Conservation (phyloP, 2,113 vertebrate species). For the Pipra filicauda region DNA sequence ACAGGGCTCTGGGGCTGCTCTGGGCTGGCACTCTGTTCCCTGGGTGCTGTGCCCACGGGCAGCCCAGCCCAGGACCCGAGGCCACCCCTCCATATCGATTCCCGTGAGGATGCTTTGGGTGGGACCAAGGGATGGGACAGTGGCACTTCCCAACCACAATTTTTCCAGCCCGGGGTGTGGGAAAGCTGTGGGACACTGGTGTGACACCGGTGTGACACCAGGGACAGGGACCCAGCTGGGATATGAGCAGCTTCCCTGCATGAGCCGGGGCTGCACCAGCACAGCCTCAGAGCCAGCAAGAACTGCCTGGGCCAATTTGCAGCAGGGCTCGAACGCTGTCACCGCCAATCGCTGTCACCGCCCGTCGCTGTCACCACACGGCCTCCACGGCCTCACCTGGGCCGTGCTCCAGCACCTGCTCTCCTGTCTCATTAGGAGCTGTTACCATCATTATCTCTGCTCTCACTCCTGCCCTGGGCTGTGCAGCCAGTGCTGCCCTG, state of each 20-base stretch:
- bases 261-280: not conserved
- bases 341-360: not conserved
- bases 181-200: not conserved
- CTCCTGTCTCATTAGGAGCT: not conserved
- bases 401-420: not conserved
- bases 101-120: not conserved
- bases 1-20: not conserved
- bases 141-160: not conserved
- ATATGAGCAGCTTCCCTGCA: not conserved
- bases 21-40: not conserved
- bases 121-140: not conserved
- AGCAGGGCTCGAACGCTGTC: not conserved
- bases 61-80: not conserved
- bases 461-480: not conserved
- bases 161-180: not conserved
- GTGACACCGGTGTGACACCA: not conserved
- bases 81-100: not conserved
- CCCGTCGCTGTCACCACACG: not conserved
- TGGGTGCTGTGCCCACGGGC: not conserved
- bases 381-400: constrained; percentile 5
- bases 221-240: not conserved
- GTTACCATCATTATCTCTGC: not conserved
- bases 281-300: not conserved
- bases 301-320: not conserved
- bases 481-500: not conserved